Evolutionary conservation across 2,113 vertebrate genomes (phyloP).

Genomic region (Sturnus vulgaris): DNA sequence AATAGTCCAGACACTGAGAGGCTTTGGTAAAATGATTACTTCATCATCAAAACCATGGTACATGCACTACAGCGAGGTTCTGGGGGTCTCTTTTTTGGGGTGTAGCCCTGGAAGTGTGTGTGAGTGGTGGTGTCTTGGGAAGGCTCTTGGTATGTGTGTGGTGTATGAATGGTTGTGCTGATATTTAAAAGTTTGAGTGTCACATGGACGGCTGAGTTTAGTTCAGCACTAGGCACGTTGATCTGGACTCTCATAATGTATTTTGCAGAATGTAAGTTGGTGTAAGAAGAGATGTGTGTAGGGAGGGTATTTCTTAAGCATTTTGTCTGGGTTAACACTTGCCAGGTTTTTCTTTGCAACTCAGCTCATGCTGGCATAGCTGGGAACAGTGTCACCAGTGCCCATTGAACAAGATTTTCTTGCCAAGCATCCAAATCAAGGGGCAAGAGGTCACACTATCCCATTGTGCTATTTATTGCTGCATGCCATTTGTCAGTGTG

Average conservation of each 20-base stretch:
- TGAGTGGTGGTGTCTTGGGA: background rate
- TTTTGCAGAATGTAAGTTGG: background rate
- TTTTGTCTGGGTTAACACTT: background rate
- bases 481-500: background rate
- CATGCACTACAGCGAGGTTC: background rate
- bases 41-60: background rate
- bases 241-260: background rate
- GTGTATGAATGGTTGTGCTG: background rate
- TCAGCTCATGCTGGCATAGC: background rate
- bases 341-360: background rate
- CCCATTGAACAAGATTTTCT: background rate
- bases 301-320: background rate
- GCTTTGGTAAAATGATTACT: background rate
- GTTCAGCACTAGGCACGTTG: background rate
- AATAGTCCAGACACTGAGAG: background rate
- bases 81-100: background rate
- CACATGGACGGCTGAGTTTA: background rate
- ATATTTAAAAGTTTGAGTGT: background rate
- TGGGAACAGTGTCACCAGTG: background rate
- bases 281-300: background rate
- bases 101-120: background rate
- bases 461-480: conserved; percentile 48
- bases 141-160: background rate
- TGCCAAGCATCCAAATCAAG: background rate
- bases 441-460: background rate